These are phyloP conservation scores for Platynereis dumerilii DNA, from an alignment of 2,888 invertebrate genomes.

Conservation along the genomic window DNA sequence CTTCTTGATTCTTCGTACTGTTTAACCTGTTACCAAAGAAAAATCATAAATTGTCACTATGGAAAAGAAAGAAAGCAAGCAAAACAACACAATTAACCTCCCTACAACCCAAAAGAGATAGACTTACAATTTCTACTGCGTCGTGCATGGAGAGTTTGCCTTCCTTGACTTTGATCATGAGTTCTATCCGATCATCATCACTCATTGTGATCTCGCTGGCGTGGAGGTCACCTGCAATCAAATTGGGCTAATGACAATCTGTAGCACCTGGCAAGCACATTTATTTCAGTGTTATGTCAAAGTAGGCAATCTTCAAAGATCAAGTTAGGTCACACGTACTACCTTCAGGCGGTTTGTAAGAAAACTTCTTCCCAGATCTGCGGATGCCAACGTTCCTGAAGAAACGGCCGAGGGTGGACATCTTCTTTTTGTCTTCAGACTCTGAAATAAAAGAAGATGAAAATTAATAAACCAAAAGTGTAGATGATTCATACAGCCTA, in stretches of 20 bases:
- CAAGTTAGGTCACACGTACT: too few species aligned
- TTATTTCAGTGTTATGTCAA: background rate
- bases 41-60: too few species aligned
- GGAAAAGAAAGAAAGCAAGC: too few species aligned
- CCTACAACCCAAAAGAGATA: too few species aligned
- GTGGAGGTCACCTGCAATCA: constrained; percentile 45
- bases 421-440: constrained; percentile 44
- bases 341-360: constrained; percentile 56
- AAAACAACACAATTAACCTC: too few species aligned
- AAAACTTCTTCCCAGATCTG: constrained; percentile 49
- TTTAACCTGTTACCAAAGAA: too few species aligned
- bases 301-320: too few species aligned
- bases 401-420: constrained; percentile 50
- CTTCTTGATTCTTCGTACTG: too few species aligned
- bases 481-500: too few species aligned
- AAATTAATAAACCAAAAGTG: too few species aligned
- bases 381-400: constrained; percentile 53
- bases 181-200: constrained; percentile 58
- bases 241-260: background rate
- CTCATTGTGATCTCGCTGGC: constrained; percentile 62
- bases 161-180: constrained; percentile 61
- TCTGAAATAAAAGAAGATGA: constrained; percentile 18
- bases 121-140: constrained; percentile 58
- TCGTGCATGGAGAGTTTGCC: constrained; percentile 59
- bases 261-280: background rate